These are phyloP conservation scores for Mactromeris polynyma DNA, from an alignment of 2,888 invertebrate genomes.

Conservation along the genomic window DNA sequence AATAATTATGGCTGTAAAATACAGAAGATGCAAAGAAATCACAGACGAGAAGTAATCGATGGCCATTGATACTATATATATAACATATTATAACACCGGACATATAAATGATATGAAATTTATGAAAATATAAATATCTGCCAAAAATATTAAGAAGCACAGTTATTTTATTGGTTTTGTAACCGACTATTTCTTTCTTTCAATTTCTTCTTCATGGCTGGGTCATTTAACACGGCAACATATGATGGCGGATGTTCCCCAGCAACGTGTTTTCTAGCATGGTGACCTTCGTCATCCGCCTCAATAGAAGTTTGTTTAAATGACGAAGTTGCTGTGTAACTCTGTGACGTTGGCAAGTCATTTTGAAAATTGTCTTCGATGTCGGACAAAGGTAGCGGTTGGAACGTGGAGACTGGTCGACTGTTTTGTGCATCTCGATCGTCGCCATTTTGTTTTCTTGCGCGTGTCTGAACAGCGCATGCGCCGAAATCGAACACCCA, in stretches of 20 bases:
- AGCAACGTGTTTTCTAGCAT: conserved; percentile 39
- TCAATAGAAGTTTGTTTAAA: conserved; percentile 40
- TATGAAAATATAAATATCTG: conserved; percentile 18
- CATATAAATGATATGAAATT: background rate
- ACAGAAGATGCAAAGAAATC: background rate
- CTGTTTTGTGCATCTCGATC: conserved; percentile 1
- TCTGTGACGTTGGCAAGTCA: background rate
- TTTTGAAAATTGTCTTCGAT: conserved; percentile 50
- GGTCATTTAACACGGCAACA: conserved; percentile 66
- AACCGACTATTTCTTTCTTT: conserved; percentile 62
- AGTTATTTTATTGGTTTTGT: conserved; percentile 46
- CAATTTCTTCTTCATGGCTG: conserved; percentile 67
- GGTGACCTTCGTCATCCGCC: conserved; percentile 15
- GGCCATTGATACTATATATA: background rate
- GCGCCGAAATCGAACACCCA: conserved; percentile 67
- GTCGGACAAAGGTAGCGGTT: conserved; percentile 55
- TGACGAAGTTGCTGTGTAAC: conserved; percentile 49
- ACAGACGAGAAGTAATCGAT: background rate
- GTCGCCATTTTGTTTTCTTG: conserved; percentile 22
- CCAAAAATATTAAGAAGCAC: background rate
- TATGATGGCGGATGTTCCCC: conserved; percentile 58
- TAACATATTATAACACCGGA: conserved; percentile 14
- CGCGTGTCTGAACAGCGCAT: conserved; percentile 41
- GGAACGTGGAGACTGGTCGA: conserved; percentile 51
- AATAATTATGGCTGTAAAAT: background rate